A percentile compares a stretch with the other conserved stretches of the same genome.
phyloP scores from a whole-genome alignment of 1,140 invertebrate genomes.

The Antheraea pernyi region DNA sequence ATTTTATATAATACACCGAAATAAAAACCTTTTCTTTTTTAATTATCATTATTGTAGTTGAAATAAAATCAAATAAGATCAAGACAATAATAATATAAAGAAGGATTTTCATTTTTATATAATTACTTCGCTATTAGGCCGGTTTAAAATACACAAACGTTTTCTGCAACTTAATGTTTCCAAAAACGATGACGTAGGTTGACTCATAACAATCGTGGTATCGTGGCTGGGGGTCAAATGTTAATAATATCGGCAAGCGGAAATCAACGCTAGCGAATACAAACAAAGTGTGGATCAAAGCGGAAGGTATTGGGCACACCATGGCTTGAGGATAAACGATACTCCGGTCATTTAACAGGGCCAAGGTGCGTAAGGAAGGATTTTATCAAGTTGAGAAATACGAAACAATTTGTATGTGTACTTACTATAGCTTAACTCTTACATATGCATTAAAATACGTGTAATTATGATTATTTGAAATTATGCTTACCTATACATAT shows the following conservation, averaged over 20 bases:
- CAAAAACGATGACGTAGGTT: not conserved
- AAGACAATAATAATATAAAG: too few species aligned
- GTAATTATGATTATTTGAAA: too few species aligned
- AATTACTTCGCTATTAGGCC: too few species aligned
- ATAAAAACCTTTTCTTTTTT: too few species aligned
- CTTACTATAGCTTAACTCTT: not conserved
- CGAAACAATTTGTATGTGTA: not conserved
- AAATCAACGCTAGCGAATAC: slow-evolving; percentile 67
- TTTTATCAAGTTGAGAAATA: not conserved
- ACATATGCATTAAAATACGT: not conserved
- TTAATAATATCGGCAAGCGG: slow-evolving; percentile 71
- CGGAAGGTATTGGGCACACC: slow-evolving; percentile 46
- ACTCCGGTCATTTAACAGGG: slow-evolving; percentile 26
- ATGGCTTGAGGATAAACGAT: slow-evolving; percentile 43
- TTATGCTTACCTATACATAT: too few species aligned
- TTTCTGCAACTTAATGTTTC: not conserved
- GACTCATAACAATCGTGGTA: not conserved
- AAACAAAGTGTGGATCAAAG: slow-evolving; percentile 54
- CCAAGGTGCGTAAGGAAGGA: slow-evolving; percentile 28
- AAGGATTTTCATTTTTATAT: too few species aligned
- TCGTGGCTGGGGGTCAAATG: slow-evolving; percentile 57
- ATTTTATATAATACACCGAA: too few species aligned
- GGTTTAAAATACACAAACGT: not conserved
- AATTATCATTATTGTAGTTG: too few species aligned
- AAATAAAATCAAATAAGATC: too few species aligned